Evolutionary conservation across 1,140 invertebrate genomes (phyloP).

Genomic region (Drosophila teissieri): DNA sequence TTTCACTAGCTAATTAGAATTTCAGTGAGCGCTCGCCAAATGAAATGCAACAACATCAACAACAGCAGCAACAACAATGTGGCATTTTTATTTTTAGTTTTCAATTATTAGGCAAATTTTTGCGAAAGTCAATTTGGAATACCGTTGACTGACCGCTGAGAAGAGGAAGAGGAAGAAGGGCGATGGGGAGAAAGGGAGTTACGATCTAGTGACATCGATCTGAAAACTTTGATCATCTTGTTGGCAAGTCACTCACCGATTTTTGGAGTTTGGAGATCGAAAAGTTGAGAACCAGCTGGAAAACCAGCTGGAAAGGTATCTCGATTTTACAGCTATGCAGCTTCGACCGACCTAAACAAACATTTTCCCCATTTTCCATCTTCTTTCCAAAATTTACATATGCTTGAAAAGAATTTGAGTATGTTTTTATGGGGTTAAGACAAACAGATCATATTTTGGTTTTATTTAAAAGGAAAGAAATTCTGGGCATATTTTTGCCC

Average conservation of each 20-base stretch:
- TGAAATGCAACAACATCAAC: conserved; percentile 40
- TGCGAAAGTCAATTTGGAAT: conserved; percentile 65
- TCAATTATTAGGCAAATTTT: conserved; percentile 81
- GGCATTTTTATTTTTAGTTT: conserved; percentile 38
- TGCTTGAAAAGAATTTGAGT: background rate
- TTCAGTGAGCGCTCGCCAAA: conserved; percentile 52
- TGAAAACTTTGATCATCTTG: background rate
- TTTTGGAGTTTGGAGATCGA: background rate
- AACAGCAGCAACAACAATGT: conserved; percentile 24
- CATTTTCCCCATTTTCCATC: conserved; percentile 3
- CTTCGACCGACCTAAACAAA: conserved; percentile 4
- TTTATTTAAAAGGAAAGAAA: background rate
- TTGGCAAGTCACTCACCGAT: background rate
- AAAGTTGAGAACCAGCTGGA: background rate
- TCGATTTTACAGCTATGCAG: conserved; percentile 1
- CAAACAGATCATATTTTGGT: background rate
- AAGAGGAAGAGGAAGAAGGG: background rate
- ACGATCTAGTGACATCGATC: background rate
- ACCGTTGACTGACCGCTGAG: conserved; percentile 48
- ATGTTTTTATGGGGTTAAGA: background rate
- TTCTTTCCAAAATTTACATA: background rate
- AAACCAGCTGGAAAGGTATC: background rate
- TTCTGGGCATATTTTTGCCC: too few relatives aligned
- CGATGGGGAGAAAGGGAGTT: background rate
- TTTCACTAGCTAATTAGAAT: conserved; percentile 79